Base-by-base conservation (phyloP, 2,797 vertebrate genomes). In the Loris lydekkerianus region DNA sequence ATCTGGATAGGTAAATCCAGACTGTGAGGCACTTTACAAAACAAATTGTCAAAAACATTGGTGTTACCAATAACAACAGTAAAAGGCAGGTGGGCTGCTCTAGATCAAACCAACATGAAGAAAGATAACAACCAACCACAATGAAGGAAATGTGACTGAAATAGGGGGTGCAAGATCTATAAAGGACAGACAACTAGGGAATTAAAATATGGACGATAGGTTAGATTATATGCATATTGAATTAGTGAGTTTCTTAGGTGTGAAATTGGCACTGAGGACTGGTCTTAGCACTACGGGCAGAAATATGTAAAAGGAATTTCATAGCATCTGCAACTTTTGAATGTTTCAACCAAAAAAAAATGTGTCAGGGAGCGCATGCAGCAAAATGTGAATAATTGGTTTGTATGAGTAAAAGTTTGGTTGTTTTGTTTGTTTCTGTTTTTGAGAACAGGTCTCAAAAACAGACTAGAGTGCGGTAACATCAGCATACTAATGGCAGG, bases 151-250 rank as follows among this genome's bases (percentile, higher is more conserved):
- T 7, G 17, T 21, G 7, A 13, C 0, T 29, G 63, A 61, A 10
- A 4, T 27, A 7, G 29, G 15, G 5, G n/a, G 34, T 4, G 14
- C 49, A 53, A 7, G 25, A 87, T 18, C 63, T 37, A 14, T 1
- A 73, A 40, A 93, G 8, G 21, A 34, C 37, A 60, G 31, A 14
- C 10, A 60, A 25, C 25, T 7, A 43, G 29, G 27, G 27, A 73
- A 43, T 7, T 0, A 46, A 34, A 34, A 56, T 34, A 15, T 2
- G 10, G 34, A 31, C 49, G 15, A 0, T 4, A 34, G 5, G 23
- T 10, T 61, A 37, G 10, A 34, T 56, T 40, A 27, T 21, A 53
- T 1, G 14, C 3, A 15, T 53, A 67, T 2, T 20, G 63, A 93
- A 34, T 67, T 67, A n/a, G 2, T 29, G 31, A 29, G 46, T 95